Evolutionary conservation across 2,797 vertebrate genomes (phyloP).

Genomic region (Oreonectes daqikongensis): DNA sequence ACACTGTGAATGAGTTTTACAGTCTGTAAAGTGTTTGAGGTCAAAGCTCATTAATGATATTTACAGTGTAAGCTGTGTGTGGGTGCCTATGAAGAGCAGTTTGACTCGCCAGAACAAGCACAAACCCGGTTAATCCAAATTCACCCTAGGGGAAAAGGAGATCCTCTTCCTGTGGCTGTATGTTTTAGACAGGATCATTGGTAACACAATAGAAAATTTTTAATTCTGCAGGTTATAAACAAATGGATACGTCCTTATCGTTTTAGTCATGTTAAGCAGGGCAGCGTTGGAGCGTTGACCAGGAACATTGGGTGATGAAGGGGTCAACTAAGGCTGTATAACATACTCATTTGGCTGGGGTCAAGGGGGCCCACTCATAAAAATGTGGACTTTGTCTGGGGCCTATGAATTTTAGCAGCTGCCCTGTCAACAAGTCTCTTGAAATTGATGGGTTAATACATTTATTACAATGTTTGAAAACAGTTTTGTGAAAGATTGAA

Average conservation of each 20-base stretch:
- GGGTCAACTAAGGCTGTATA: background rate
- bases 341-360: background rate
- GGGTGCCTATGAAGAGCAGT: conserved; percentile 48
- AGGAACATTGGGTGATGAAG: background rate
- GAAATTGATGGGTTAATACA: no score
- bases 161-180: background rate
- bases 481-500: background rate
- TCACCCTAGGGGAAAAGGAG: no score
- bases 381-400: background rate
- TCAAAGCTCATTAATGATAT: conserved; percentile 71
- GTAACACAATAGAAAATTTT: no score
- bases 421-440: background rate
- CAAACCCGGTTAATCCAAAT: conserved; percentile 13
- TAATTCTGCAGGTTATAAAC: conserved; percentile 29
- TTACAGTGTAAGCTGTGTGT: conserved; percentile 64
- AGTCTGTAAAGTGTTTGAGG: conserved; percentile 71
- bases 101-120: conserved; percentile 21
- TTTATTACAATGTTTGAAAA: background rate
- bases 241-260: background rate
- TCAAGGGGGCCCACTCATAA: background rate
- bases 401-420: background rate
- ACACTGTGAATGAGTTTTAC: conserved; percentile 65
- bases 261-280: no score
- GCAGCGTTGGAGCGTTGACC: no score
- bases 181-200: no score